Base-by-base conservation (phyloP, 1,140 invertebrate species). In the Drosophila ambigua region DNA sequence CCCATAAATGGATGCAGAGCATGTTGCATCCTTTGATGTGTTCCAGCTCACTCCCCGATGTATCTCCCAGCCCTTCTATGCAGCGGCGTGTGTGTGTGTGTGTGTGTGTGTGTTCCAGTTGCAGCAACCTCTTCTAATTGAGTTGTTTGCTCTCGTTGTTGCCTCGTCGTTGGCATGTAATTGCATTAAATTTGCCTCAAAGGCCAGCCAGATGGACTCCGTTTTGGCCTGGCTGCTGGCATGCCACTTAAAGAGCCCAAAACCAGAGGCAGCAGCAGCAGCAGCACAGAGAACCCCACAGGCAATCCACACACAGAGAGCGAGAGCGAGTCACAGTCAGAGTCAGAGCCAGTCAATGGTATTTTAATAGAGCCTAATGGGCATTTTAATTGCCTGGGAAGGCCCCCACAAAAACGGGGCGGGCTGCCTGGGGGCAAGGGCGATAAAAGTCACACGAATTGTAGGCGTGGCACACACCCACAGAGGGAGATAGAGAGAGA, bases 281-380 rank as follows among this genome's bases (percentile, higher is more conserved):
- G 4, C 3, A 16, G 16, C 16, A 16, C 16, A 39, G 8, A 11
- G 11, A 39, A 13, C 11, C 11, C 35, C 11, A 13, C 4, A 39
- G 35, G 35, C 35, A 39, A 39, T 39, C 35, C 16, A 49, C 2
- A 24, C 23, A 24, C 23, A 28, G 26, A 28, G 26, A 28, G 26
- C 0, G 26, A 6, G 26, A 28, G 26, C 6, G 26, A 28, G 26
- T 28, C 20, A 20, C 31, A 35, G 35, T 11, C 9, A 39, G 35
- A 39, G 11, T 39, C 52, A 49, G 51, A 75, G 31, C 41, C 52
- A 45, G 55, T 67, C 73, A 68, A 77, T 77, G 74, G 73, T 72
- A 65, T 77, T 82, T 82, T 77, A 77, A 82, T 82, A 65, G 73
- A 51, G 64, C 73, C 63, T 82, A 82, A 82, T 82, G 63, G 74